phyloP scores from a whole-genome alignment of 2,113 vertebrate species.

The Trogon surrucura region DNA sequence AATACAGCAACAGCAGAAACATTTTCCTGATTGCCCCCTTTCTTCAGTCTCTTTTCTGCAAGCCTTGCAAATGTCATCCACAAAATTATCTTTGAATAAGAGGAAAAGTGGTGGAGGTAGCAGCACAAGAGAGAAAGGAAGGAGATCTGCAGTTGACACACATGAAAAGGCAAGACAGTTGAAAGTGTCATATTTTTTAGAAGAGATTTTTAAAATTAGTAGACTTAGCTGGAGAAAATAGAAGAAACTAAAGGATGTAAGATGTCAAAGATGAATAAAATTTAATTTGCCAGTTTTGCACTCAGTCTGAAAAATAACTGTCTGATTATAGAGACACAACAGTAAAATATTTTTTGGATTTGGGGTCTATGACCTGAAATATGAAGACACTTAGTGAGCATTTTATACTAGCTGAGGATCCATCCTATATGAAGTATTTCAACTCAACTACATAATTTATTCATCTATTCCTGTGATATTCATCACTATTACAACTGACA shows the following conservation, averaged over 20 bases:
- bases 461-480: background rate
- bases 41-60: background rate
- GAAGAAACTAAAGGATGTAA: background rate
- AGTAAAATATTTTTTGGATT: background rate
- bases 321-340: background rate
- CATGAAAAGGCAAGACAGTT: background rate
- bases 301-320: background rate
- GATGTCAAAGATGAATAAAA: background rate
- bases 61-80: background rate
- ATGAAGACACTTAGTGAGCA: background rate
- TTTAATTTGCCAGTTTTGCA: background rate
- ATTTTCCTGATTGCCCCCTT: background rate
- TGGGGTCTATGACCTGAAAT: background rate
- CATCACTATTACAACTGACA: background rate
- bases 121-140: background rate
- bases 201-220: background rate
- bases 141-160: background rate
- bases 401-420: background rate
- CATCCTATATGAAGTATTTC: background rate
- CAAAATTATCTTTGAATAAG: slow-evolving; percentile 8
- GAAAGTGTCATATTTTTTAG: background rate
- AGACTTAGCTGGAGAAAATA: background rate
- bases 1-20: background rate
- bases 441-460: background rate
- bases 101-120: background rate